Evolutionary conservation across 2,113 vertebrate genomes (phyloP), one percentile per base, ranked within the genome.

Genomic region (Oreocharis arfaki): DNA sequence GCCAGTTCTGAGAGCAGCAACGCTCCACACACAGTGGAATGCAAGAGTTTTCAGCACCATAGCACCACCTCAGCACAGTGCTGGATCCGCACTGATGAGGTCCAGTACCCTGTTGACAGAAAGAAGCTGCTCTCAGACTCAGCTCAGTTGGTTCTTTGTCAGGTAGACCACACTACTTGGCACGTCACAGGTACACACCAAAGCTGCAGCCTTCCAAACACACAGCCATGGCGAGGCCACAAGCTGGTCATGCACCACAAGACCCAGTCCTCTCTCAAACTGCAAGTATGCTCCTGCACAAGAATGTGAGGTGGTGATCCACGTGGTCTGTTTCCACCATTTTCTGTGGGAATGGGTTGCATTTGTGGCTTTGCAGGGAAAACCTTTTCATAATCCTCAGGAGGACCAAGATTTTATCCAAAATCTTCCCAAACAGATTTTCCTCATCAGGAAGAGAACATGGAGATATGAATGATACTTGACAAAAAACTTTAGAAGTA

Each of bases 1-100:
- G 24, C 32, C 61, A 33, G 12, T 17, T 59, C 26, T 10, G 7
- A 64, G 52, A 18, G 23, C 24, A 37, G 10, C 22, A 55, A 46
- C 74, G 35, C 33, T 70, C 41, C 3, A 1, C 19, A 4, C 1
- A 0, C 39, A 16, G 9, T 1, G 0, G 1, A 7, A 44, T 1
- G 0, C 33, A 18, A 2, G 1, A 5, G 32, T 26, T 41, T 32
- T 18, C 33, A 52, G 41, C 7, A 4, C 16, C 32, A 24, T 7
- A 65, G 18, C n/a, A n/a, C 6, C 21, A 49, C 46, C 15, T 35
- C 39, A 33, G 63, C 49, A 27, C 2, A 1, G 35, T 30, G 24
- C 53, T 55, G 24, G 21, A 6, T 26, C 30, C 42, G 39, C 10
- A 2, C 4, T 9, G 15, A 5, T 44, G 13, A 53, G 49, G 16